Base-by-base conservation (phyloP, 2,797 vertebrate species). In the Pelodytes ibericus region DNA sequence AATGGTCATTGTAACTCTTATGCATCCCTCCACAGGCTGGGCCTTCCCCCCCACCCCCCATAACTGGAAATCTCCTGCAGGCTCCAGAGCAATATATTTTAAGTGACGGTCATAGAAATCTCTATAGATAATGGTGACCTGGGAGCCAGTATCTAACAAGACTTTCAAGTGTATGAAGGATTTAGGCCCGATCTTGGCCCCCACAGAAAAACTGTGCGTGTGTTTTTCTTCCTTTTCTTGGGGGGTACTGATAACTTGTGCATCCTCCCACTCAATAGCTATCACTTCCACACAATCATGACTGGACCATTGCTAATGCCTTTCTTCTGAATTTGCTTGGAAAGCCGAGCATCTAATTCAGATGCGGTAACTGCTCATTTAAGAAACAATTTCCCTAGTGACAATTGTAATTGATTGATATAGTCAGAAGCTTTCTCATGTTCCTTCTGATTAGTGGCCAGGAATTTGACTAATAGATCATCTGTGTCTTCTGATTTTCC, bases 1-100 rank as follows among this genome's bases (percentile, higher is more conserved):
- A 16, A 44, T 44, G 41, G 41, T 53, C 11, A 53, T 24, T 22
- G 49, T 53, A 10, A 59, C 27, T 29, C 16, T 59, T 59, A 59
- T 59, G 57, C 57, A 59, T 59, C 57, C 57, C 57, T 59, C 25
- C 26, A 59, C 26, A 53, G 49, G 20, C 20, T 44, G 41, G 41
- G 41, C 41, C 41, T 44, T 10, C 13, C 10, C 13, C 18, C 41
- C 41, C 41, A 44, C 41, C 18, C 41, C 41, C 41, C 41, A 44
- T 3, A 44, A 44, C 41, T 44, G 41, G 10, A 3, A 44, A 10
- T 44, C 41, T 44, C 7, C 7, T 16, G 41, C 41, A 44, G 41
- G 41, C 41, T 44, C 41, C 41, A 44, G 41, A 16, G 41, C n/a
- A 15, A 44, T 44, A 44, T 2, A 16, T 13, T 16, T 44, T 44